phyloP scores from a whole-genome alignment of 2,797 vertebrate genomes.

The Pseudotriccus pelzelni region DNA sequence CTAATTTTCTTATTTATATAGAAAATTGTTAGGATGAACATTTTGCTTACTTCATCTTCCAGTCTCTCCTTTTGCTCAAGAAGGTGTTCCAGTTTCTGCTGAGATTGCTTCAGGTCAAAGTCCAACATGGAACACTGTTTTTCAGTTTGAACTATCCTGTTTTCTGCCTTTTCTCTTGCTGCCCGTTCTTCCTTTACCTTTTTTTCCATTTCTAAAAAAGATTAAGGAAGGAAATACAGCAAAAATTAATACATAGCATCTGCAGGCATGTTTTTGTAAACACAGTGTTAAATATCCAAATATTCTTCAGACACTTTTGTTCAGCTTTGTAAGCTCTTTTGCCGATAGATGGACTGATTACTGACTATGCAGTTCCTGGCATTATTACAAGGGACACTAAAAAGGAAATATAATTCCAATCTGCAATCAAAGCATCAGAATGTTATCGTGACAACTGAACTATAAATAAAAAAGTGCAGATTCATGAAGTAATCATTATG shows the following conservation, averaged over 20 bases:
- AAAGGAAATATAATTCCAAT: neutral
- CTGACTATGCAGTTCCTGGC: neutral
- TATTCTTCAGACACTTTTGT: neutral
- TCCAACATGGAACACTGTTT: conserved; percentile 98
- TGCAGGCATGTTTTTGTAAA: neutral
- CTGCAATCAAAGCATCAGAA: neutral
- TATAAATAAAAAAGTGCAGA: neutral
- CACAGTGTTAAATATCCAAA: neutral
- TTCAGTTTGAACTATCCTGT: conserved; percentile 92
- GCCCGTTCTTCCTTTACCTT: conserved; percentile 93
- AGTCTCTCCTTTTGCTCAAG: conserved; percentile 93
- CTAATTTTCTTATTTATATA: neutral
- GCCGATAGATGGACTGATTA: neutral
- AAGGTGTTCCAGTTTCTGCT: conserved; percentile 96
- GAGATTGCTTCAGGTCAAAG: conserved; percentile 97
- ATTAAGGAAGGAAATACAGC: neutral
- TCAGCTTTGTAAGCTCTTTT: neutral
- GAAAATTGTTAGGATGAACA: neutral
- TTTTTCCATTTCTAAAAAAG: conserved; percentile 88
- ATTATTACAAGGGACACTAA: neutral
- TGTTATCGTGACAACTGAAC: neutral
- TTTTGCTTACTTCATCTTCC: conserved; percentile 89
- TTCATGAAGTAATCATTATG: neutral
- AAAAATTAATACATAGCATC: neutral
- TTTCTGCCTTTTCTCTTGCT: conserved; percentile 91